Base-by-base conservation (phyloP, 2,113 vertebrate genomes). In the Notechis scutatus region DNA sequence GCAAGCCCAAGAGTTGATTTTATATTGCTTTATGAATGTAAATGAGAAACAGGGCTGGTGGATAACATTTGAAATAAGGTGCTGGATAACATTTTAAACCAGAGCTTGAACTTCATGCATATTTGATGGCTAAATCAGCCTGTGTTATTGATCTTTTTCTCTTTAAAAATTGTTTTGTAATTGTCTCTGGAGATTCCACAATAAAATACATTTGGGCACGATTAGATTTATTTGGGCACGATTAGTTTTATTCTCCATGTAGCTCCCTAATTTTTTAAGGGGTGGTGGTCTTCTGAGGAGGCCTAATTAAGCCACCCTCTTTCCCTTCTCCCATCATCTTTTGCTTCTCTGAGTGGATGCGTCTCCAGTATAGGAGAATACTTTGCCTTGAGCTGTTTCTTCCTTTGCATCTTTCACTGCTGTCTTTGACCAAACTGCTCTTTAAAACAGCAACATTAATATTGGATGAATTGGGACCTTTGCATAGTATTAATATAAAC, bases 11-110 rank as follows among this genome's bases (percentile, higher is more conserved):
- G 81, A 64, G 74, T 20, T 93, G 94, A 92, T 92, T 96, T 95
- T 92, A 54, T 94, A 57, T 74, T 94, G 52, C 42, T 95, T 18
- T 92, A 12, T 95, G 61, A 64, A 94, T 94, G 93, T 0, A 92
- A 88, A 94, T 93, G 93, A 93, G 88, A 95, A 95, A 47, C 5
- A 12, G 42, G 90, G 94, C 54, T 91, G 45, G 88, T 88, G 88
- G 24, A 15, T 92, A 81, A 87, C 1, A 81, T 93, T 94, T 74
- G 87, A 94, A 95, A 93, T 91, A 93, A 92, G 85, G 55, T 88
- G 90, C 93, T 50, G 47, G 47, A 59, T 88, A 95, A 81, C 47
- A 50, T 50, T 50, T 50, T 50, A 50, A 61, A 91, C 55, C 55
- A 61, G 69, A 95, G 93, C 85, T 94, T 93, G 1, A 81, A 2